A percentile compares a stretch with the other conserved stretches of the same genome.
These are phyloP conservation scores for Rhinoderma darwinii DNA, from an alignment of 2,113 vertebrate species.

Conservation along the genomic window DNA sequence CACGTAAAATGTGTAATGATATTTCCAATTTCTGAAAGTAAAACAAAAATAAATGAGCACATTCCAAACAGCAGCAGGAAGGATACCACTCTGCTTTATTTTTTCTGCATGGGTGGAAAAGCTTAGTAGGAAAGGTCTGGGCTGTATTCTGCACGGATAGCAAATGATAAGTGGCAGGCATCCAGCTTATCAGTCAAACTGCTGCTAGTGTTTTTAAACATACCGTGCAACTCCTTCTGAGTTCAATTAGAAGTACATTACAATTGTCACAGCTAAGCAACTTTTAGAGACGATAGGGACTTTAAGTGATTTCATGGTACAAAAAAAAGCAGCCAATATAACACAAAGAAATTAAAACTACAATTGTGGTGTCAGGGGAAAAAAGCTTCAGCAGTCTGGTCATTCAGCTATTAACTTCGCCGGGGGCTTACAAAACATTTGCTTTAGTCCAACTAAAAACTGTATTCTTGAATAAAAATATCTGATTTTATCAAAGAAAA, in stretches of 20 bases:
- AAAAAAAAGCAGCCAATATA: conserved; percentile 64
- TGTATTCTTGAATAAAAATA: background rate
- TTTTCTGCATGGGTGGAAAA: conserved; percentile 40
- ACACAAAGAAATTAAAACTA: conserved; percentile 68
- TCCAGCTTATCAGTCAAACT: conserved; percentile 59
- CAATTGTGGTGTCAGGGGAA: conserved; percentile 65
- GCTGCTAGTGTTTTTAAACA: conserved; percentile 64
- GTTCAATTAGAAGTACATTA: conserved; percentile 67
- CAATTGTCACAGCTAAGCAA: conserved; percentile 69
- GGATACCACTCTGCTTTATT: conserved; percentile 22
- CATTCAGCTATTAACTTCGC: conserved; percentile 59
- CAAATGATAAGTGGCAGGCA: conserved; percentile 58
- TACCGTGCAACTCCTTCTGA: conserved; percentile 57
- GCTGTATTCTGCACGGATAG: conserved; percentile 50
- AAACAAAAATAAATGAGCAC: conserved; percentile 10
- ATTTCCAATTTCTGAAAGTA: background rate
- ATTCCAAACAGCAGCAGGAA: conserved; percentile 24
- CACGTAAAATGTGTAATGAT: background rate
- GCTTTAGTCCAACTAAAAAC: conserved; percentile 52
- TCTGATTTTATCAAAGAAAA: background rate
- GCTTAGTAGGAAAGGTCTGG: conserved; percentile 40
- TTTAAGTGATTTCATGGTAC: conserved; percentile 67
- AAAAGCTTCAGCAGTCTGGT: conserved; percentile 63
- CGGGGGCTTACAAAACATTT: conserved; percentile 60
- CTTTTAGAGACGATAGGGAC: conserved; percentile 63